Evolutionary conservation across 2,113 vertebrate genomes (phyloP), one percentile per base, ranked within the genome.

Genomic region (Anser cygnoides): DNA sequence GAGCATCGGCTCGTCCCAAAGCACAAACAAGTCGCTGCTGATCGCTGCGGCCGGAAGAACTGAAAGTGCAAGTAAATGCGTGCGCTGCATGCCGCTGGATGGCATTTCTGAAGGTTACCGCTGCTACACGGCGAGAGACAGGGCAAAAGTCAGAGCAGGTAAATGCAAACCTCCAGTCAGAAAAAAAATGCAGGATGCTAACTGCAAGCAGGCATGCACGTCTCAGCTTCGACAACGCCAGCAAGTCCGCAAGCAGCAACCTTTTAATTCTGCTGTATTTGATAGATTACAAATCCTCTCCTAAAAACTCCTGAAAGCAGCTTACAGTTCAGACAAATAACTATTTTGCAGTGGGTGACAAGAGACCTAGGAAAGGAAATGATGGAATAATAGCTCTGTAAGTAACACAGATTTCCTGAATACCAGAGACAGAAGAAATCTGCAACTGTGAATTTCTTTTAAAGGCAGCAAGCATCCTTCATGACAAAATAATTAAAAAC

Each of bases 281-380:
- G 93, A 93, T 91, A 96, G 96, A 91, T 96, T 96, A 96, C 87
- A 95, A 96, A 96, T 95, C 91, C 96, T 91, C 84, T 87, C 77
- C 59, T 89, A 95, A 95, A 95, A 94, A 97, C 81, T 97, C 92
- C 66, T 13, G 37, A 96, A 93, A 96, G 95, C 86, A 94, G 93
- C 91, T 97, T 96, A 96, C 50, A 80, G 66, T 91, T 92, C 89
- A 94, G 87, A 95, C 67, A 96, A 96, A 57, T 94, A 91, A 96
- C 95, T 92, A 49, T 92, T 95, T 87, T 94, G 89, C 71, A 89
- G 84, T 0, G 1, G 89, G 74, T 94, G 95, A 94, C 92, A 95
- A 92, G 91, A 89, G 72, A 73, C 74, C 78, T 70, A 92, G 95
- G 89, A 92, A 95, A 2, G 0, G 91, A 93, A 96, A 95, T 0